These are phyloP conservation scores for Drosophila lacicola DNA, from an alignment of 2,888 invertebrate species.

Conservation along the genomic window DNA sequence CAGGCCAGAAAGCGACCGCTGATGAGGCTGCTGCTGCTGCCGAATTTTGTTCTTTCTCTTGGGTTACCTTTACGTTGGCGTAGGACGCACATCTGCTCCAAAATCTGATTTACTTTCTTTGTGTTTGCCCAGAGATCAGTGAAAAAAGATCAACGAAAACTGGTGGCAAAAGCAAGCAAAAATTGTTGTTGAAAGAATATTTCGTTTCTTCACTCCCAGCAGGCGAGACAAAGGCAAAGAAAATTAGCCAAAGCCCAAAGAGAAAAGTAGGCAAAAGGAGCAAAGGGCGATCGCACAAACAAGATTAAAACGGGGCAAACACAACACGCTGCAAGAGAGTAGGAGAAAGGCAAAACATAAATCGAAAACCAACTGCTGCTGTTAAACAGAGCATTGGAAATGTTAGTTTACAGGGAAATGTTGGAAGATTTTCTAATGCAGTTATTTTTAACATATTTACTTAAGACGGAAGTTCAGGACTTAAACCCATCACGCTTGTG, in stretches of 20 bases:
- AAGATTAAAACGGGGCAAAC: constrained; percentile 62
- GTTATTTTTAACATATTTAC: too few relatives aligned
- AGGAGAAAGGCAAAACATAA: constrained; percentile 34
- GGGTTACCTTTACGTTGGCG: constrained; percentile 20
- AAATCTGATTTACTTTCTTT: constrained; percentile 79
- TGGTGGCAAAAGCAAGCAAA: constrained; percentile 64
- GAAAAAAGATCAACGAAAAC: constrained; percentile 65
- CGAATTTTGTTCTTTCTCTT: constrained; percentile 11
- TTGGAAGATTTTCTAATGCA: too few relatives aligned
- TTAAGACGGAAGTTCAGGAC: too few relatives aligned
- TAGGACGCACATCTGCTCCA: constrained; percentile 72
- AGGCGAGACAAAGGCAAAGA: constrained; percentile 61
- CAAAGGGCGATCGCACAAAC: constrained; percentile 76
- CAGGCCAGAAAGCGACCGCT: constrained; percentile 39
- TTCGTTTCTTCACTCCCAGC: constrained; percentile 37
- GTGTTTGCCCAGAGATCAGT: constrained; percentile 53
- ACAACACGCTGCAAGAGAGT: constrained; percentile 8
- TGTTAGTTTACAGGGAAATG: constrained; percentile 15
- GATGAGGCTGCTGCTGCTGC: constrained; percentile 21
- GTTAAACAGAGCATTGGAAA: constrained; percentile 14
- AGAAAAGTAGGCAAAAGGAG: constrained; percentile 26
- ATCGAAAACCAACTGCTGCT: constrained; percentile 23
- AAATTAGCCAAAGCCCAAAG: constrained; percentile 74
- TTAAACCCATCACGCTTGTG: too few relatives aligned
- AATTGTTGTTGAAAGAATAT: constrained; percentile 44